Percentiles rank a stretch among this genome's conserved stretches.
Conservation (phyloP, 1,140 invertebrate genomes). For the Manduca sexta region DNA sequence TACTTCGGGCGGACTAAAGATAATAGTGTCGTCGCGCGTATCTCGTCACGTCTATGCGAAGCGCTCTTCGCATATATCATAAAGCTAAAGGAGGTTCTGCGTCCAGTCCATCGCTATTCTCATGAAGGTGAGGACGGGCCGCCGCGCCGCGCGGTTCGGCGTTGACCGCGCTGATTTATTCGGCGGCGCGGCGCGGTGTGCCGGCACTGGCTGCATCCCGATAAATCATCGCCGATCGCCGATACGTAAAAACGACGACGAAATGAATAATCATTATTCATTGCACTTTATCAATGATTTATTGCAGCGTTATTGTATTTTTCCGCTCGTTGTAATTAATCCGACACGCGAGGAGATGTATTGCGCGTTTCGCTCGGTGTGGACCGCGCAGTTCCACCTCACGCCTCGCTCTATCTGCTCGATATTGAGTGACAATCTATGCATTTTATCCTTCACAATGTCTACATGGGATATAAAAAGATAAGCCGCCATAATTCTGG, state of each 20-base stretch:
- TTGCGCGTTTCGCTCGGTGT: too few species aligned
- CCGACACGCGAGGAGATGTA: conserved; percentile 20
- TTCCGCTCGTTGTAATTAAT: conserved; percentile 41
- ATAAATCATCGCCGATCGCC: conserved; percentile 25
- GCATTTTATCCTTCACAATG: too few species aligned
- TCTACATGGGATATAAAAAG: too few species aligned
- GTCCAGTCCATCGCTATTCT: background rate
- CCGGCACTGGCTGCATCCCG: background rate
- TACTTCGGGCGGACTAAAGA: too few species aligned
- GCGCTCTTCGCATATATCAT: background rate
- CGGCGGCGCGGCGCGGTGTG: background rate
- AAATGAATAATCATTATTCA: conserved; percentile 48
- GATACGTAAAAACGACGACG: conserved; percentile 34
- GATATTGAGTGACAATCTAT: too few species aligned
- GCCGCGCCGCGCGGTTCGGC: too few species aligned
- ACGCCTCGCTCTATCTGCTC: too few species aligned
- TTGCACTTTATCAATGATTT: conserved; percentile 47
- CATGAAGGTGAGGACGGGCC: too few species aligned
- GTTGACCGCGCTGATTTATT: background rate
- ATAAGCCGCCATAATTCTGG: too few species aligned
- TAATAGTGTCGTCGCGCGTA: too few species aligned
- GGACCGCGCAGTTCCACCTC: too few species aligned
- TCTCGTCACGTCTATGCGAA: too few species aligned
- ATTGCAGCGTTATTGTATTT: conserved; percentile 39
- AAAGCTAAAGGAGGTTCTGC: background rate